Percentiles rank a stretch among this genome's conserved stretches.
phyloP scores from a whole-genome alignment of 1,140 invertebrate genomes.

The Palaemon carinicauda region DNA sequence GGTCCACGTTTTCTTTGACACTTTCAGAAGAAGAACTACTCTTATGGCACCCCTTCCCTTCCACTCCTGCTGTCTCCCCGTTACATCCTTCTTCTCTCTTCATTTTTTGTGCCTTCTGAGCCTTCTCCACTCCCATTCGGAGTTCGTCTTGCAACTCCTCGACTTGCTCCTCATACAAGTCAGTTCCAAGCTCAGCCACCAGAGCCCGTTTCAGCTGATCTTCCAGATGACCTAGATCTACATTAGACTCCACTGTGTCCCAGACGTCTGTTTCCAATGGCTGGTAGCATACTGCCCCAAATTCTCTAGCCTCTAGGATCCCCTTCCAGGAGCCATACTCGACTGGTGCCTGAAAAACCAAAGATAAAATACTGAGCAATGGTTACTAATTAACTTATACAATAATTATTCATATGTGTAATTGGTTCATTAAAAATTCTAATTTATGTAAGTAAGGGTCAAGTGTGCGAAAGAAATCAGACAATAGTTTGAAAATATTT shows the following conservation, averaged over 20 bases:
- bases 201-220: conserved; percentile 23
- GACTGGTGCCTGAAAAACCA: conserved; percentile 61
- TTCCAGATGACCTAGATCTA: conserved; percentile 13
- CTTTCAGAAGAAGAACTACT: background rate
- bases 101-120: conserved; percentile 7
- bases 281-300: conserved; percentile 63
- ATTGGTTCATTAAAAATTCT: no score
- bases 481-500: no score
- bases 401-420: no score
- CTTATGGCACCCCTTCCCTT: background rate
- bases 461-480: no score
- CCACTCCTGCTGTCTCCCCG: background rate
- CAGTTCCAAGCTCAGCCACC: conserved; percentile 34
- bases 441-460: no score
- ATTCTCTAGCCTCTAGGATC: conserved; percentile 61
- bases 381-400: no score
- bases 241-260: conserved; percentile 55
- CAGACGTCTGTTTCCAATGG: conserved; percentile 62
- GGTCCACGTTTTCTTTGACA: background rate
- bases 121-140: background rate
- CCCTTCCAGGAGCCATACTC: conserved; percentile 58
- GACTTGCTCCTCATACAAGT: conserved; percentile 50
- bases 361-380: background rate
- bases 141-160: conserved; percentile 58
- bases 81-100: background rate